Conservation (phyloP, 2,888 invertebrate genomes). For the Pandemis heparana region DNA sequence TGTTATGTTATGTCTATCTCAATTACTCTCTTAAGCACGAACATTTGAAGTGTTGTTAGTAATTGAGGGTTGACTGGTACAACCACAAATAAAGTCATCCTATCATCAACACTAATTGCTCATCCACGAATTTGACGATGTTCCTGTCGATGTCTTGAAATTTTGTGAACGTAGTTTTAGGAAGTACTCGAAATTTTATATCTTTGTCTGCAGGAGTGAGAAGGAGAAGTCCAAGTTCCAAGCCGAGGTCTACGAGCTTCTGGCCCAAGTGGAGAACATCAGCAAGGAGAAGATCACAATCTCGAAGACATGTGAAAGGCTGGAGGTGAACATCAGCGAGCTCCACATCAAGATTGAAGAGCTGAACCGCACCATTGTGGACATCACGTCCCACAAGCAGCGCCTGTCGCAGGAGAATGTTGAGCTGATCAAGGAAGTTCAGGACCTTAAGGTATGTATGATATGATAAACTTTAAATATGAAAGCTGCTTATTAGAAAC, state of each 20-base stretch:
- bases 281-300: constrained; percentile 96
- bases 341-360: constrained; percentile 98
- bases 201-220: constrained; percentile 92
- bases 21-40: background rate
- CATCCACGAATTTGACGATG: background rate
- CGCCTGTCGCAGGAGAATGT: constrained; percentile 97
- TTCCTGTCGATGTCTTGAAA: background rate
- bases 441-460: constrained; percentile 93
- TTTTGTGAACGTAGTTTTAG: background rate
- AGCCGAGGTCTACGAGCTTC: constrained; percentile 98
- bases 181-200: constrained; percentile 42
- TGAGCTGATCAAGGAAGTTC: constrained; percentile 97
- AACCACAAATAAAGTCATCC: background rate
- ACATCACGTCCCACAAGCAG: constrained; percentile 98
- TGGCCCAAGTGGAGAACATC: constrained; percentile 97
- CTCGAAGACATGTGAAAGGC: constrained; percentile 94
- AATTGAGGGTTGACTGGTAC: background rate
- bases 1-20: too few relatives aligned
- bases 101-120: background rate
- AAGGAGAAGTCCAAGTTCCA: constrained; percentile 99
- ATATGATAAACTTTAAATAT: too few relatives aligned
- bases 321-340: constrained; percentile 96
- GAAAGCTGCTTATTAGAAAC: too few relatives aligned
- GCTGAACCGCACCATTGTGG: constrained; percentile 98
- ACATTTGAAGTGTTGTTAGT: background rate